phyloP scores from a whole-genome alignment of 2,113 vertebrate species.

The Centropristis striata region DNA sequence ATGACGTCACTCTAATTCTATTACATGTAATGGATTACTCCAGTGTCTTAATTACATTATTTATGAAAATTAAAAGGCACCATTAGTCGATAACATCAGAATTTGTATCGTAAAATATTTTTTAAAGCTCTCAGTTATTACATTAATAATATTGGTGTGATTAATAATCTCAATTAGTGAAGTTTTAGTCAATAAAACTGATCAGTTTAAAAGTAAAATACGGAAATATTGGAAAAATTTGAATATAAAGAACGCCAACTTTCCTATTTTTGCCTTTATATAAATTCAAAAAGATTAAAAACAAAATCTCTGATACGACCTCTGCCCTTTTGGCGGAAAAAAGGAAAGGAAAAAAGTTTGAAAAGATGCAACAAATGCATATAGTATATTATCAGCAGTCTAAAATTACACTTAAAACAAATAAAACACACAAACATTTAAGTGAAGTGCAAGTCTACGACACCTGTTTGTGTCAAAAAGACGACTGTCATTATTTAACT shows the following conservation, averaged over 20 bases:
- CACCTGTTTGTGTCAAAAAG: background rate
- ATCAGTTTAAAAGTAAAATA: background rate
- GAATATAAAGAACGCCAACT: background rate
- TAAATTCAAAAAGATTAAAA: conserved; percentile 27
- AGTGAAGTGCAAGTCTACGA: background rate
- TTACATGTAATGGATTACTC: conserved; percentile 1
- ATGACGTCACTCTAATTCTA: background rate
- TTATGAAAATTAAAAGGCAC: background rate
- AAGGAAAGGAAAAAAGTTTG: background rate
- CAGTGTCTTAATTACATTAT: background rate
- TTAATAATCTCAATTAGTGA: background rate
- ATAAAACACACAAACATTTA: background rate
- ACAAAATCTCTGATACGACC: conserved; percentile 6
- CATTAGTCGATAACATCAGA: background rate
- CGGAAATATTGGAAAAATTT: background rate
- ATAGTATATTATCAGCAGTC: background rate
- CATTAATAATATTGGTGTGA: background rate
- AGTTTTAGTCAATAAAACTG: background rate
- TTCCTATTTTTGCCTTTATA: conserved; percentile 14
- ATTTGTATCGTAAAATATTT: background rate
- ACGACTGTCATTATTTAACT: background rate
- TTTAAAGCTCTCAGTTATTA: background rate
- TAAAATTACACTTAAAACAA: conserved; percentile 19
- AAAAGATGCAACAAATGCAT: conserved; percentile 7
- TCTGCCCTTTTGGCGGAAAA: conserved; percentile 8